phyloP scores from a whole-genome alignment of 1,140 invertebrate genomes.

The Lucilia sericata region DNA sequence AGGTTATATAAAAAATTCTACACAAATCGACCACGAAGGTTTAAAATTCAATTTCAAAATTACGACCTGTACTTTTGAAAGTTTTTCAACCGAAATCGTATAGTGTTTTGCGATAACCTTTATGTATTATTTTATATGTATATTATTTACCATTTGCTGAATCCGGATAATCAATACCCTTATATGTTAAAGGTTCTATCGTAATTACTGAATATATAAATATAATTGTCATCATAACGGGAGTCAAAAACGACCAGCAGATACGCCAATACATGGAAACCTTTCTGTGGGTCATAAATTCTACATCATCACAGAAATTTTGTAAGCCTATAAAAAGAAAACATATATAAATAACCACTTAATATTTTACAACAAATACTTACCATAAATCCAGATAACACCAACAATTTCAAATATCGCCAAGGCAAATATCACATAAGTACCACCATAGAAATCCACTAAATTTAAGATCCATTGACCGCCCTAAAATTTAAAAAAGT shows the following conservation, averaged over 20 bases:
- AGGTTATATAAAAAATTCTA: no score
- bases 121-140: neutral
- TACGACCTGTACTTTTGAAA: no score
- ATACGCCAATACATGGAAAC: conserved; percentile 82
- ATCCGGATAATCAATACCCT: conserved; percentile 66
- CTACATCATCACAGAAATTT: conserved; percentile 79
- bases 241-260: conserved; percentile 85
- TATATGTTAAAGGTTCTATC: conserved; percentile 71
- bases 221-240: conserved; percentile 76
- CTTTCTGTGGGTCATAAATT: conserved; percentile 81
- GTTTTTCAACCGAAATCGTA: no score
- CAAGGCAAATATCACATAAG: conserved; percentile 83
- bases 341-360: conserved; percentile 10
- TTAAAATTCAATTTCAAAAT: no score
- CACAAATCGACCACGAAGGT: no score
- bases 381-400: conserved; percentile 84
- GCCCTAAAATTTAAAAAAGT: conserved; percentile 72
- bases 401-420: conserved; percentile 79
- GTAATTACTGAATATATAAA: conserved; percentile 75
- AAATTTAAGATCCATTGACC: conserved; percentile 88
- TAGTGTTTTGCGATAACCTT: no score
- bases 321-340: conserved; percentile 70
- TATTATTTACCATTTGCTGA: conserved; percentile 61
- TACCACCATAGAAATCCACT: conserved; percentile 87
- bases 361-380: no score